Evolutionary conservation across 1,140 invertebrate genomes (phyloP).

Genomic region (Drosophila kohkoa): DNA sequence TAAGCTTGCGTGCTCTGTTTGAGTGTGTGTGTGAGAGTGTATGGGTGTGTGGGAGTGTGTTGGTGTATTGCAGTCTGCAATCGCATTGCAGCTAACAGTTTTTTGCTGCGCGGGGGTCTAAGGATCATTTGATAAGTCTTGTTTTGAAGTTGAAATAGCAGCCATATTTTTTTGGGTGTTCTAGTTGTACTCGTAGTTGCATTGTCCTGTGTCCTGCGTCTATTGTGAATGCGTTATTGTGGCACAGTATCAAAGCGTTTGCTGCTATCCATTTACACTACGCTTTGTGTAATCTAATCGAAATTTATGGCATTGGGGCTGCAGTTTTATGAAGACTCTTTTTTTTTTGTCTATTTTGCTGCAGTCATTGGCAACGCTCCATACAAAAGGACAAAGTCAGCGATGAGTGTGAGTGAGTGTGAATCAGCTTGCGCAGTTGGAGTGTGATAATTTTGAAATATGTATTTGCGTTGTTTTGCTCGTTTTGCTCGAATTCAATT

Average conservation of each 20-base stretch:
- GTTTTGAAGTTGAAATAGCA: slow-evolving; percentile 50
- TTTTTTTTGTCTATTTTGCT: slow-evolving; percentile 2
- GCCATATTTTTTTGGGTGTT: neutral
- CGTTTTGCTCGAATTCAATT: slow-evolving; percentile 30
- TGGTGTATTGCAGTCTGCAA: slow-evolving; percentile 43
- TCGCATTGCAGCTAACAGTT: slow-evolving; percentile 62
- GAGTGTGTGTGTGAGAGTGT: neutral
- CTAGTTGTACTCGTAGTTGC: neutral
- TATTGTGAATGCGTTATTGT: slow-evolving; percentile 64
- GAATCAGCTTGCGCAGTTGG: neutral
- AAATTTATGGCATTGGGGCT: slow-evolving; percentile 69
- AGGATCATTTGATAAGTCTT: slow-evolving; percentile 61
- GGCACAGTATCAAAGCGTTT: slow-evolving; percentile 12
- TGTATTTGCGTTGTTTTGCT: slow-evolving; percentile 34
- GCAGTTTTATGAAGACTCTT: slow-evolving; percentile 58
- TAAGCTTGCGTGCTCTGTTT: neutral
- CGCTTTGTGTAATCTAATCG: slow-evolving; percentile 81
- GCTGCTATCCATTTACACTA: slow-evolving; percentile 49
- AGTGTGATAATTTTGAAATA: slow-evolving; percentile 34
- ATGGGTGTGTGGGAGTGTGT: neutral
- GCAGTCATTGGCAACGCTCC: slow-evolving; percentile 13
- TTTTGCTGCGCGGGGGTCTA: slow-evolving; percentile 35
- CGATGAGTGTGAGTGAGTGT: neutral
- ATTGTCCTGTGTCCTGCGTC: slow-evolving; percentile 6
- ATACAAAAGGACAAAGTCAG: slow-evolving; percentile 16